These are phyloP conservation scores for Cylindroiulus punctatus DNA, from an alignment of 2,888 invertebrate genomes.

Conservation along the genomic window DNA sequence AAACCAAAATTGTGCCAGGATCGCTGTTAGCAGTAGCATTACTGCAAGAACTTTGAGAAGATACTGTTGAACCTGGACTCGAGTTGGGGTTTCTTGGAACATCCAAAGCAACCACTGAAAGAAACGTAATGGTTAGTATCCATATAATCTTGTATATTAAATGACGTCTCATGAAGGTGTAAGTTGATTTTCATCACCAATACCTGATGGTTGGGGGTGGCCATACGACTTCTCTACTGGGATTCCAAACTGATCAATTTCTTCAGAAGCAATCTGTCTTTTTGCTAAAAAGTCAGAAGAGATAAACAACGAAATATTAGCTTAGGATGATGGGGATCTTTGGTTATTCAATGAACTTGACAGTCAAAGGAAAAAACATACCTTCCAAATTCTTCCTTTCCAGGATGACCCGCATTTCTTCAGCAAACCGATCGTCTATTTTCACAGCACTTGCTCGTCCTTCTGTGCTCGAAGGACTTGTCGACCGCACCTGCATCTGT, in stretches of 20 bases:
- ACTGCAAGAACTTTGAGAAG: slow-evolving; percentile 53
- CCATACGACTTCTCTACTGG: slow-evolving; percentile 35
- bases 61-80: slow-evolving; percentile 56
- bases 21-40: slow-evolving; percentile 50
- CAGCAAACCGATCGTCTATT: slow-evolving; percentile 57
- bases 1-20: background rate
- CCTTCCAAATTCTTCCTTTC: slow-evolving; percentile 58
- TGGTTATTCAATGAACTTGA: too few species aligned
- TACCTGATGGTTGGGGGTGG: slow-evolving; percentile 24
- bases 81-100: slow-evolving; percentile 48
- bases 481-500: background rate
- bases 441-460: slow-evolving; percentile 48
- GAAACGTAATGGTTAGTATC: background rate
- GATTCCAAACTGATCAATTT: slow-evolving; percentile 47
- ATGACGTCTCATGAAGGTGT: background rate
- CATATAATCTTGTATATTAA: background rate
- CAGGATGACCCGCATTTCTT: slow-evolving; percentile 58
- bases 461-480: background rate
- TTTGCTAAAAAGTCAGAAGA: background rate
- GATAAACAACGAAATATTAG: background rate
- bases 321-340: background rate
- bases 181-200: background rate
- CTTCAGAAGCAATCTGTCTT: slow-evolving; percentile 35
- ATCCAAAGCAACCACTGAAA: slow-evolving; percentile 26
- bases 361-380: too few species aligned